Percentiles rank a stretch among this genome's conserved stretches.
Conservation (phyloP, 1,140 invertebrate genomes). For the Zophobas morio region DNA sequence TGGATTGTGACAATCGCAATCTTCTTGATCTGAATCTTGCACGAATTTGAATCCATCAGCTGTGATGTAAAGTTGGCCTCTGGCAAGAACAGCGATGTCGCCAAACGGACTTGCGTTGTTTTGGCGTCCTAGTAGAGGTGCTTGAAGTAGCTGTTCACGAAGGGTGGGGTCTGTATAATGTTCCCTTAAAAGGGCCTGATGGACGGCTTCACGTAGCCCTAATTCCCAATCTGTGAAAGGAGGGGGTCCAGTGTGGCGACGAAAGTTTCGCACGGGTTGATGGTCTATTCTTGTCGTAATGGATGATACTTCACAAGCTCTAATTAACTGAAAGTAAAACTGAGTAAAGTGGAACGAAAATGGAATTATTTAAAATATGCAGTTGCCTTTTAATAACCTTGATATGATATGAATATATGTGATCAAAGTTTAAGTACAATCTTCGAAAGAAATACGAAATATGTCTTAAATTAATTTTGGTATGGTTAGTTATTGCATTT, state of each 20-base stretch:
- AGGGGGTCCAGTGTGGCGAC: constrained; percentile 34
- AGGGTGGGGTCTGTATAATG: constrained; percentile 69
- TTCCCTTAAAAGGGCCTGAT: constrained; percentile 68
- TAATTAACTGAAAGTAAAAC: constrained; percentile 15
- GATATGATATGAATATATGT: not conserved
- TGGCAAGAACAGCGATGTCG: constrained; percentile 74
- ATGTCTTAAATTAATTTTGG: too few species aligned
- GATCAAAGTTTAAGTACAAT: too few species aligned
- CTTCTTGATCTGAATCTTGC: constrained; percentile 71
- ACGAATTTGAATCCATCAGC: constrained; percentile 69
- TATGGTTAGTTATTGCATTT: too few species aligned
- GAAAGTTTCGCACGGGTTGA: constrained; percentile 42
- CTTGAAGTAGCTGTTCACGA: constrained; percentile 70
- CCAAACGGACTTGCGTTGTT: constrained; percentile 69
- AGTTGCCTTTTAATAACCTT: not conserved
- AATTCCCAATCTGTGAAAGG: constrained; percentile 66
- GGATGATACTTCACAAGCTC: constrained; percentile 5
- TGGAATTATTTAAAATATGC: not conserved
- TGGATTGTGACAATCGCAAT: constrained; percentile 65
- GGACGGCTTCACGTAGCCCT: constrained; percentile 65
- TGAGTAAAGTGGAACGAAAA: too few species aligned
- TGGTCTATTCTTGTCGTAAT: constrained; percentile 16
- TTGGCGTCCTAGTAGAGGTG: constrained; percentile 70
- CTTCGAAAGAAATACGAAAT: too few species aligned
- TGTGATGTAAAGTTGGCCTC: constrained; percentile 72